Evolutionary conservation across 2,797 vertebrate genomes (phyloP).

Genomic region (Halcyon badia): DNA sequence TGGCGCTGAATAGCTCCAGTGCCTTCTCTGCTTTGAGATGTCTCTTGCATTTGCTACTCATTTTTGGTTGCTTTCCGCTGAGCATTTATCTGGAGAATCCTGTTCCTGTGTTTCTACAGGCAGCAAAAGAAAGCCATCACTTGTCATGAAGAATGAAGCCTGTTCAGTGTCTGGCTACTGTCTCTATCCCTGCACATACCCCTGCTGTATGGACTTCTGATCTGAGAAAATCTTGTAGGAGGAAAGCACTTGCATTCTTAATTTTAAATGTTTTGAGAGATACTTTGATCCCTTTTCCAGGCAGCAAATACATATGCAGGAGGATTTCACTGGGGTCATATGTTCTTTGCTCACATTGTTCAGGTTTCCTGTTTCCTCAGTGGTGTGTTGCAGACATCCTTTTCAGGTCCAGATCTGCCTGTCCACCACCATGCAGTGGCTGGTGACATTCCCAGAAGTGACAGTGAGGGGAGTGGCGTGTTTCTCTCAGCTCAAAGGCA

Average conservation of each 20-base stretch:
- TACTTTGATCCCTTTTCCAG: conserved; percentile 1
- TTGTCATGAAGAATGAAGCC: neutral
- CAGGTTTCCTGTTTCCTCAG: conserved; percentile 29
- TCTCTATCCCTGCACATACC: neutral
- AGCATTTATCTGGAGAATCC: neutral
- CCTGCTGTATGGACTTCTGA: neutral
- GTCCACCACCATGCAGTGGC: neutral
- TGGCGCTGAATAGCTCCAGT: neutral
- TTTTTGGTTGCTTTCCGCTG: neutral
- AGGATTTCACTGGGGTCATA: neutral
- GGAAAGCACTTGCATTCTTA: neutral
- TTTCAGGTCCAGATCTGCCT: neutral
- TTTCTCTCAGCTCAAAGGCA: neutral
- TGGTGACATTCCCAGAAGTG: conserved; percentile 5
- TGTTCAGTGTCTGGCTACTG: neutral
- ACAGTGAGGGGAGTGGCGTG: neutral
- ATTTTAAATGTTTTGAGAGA: neutral
- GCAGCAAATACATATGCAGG: neutral
- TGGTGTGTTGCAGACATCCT: neutral
- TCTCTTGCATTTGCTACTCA: neutral
- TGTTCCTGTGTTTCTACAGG: neutral
- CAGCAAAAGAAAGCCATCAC: neutral
- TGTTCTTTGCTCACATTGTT: neutral
- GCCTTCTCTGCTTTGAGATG: neutral
- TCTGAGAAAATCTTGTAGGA: neutral